Percentiles rank a stretch among this genome's conserved stretches.
Conservation (phyloP, 2,888 invertebrate species). For the Drosophila macrospina region DNA sequence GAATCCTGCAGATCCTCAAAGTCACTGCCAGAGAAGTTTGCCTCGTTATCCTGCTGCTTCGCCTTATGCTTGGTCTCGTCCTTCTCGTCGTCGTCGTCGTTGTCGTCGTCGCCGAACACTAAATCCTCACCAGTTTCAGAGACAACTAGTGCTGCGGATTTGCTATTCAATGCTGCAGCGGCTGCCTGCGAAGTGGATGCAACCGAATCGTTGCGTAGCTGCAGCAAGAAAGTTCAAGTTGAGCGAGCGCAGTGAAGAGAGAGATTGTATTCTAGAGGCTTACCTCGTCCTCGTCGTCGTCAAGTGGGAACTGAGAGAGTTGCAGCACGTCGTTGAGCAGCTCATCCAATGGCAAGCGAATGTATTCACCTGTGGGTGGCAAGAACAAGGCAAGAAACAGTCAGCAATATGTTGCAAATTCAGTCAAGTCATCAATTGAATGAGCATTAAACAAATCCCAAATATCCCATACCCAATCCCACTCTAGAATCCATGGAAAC, state of each 20-base stretch:
- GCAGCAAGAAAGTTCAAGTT: slow-evolving; percentile 19
- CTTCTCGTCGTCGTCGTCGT: slow-evolving; percentile 9
- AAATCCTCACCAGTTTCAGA: slow-evolving; percentile 71
- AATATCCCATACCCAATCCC: background rate
- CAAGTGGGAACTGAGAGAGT: slow-evolving; percentile 80
- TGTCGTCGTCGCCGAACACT: slow-evolving; percentile 15
- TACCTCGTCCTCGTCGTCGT: slow-evolving; percentile 83
- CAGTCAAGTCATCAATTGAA: slow-evolving; percentile 53
- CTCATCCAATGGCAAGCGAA: slow-evolving; percentile 84
- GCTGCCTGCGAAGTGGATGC: slow-evolving; percentile 83
- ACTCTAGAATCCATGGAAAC: background rate
- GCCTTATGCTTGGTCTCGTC: slow-evolving; percentile 23
- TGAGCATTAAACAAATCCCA: slow-evolving; percentile 17
- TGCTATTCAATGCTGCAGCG: slow-evolving; percentile 60
- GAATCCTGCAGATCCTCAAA: slow-evolving; percentile 79
- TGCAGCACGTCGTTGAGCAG: slow-evolving; percentile 85
- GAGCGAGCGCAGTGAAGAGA: background rate
- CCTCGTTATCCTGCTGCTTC: slow-evolving; percentile 46
- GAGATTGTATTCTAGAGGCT: too few species aligned
- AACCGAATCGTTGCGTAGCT: slow-evolving; percentile 69
- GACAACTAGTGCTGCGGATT: slow-evolving; percentile 33
- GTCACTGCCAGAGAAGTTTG: slow-evolving; percentile 49
- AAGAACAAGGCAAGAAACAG: too few species aligned
- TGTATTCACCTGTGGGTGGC: slow-evolving; percentile 83
- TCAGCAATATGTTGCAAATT: slow-evolving; percentile 9